A percentile compares a stretch with the other conserved stretches of the same genome.
phyloP scores from a whole-genome alignment of 1,140 invertebrate species.

The Drosophila obscura region DNA sequence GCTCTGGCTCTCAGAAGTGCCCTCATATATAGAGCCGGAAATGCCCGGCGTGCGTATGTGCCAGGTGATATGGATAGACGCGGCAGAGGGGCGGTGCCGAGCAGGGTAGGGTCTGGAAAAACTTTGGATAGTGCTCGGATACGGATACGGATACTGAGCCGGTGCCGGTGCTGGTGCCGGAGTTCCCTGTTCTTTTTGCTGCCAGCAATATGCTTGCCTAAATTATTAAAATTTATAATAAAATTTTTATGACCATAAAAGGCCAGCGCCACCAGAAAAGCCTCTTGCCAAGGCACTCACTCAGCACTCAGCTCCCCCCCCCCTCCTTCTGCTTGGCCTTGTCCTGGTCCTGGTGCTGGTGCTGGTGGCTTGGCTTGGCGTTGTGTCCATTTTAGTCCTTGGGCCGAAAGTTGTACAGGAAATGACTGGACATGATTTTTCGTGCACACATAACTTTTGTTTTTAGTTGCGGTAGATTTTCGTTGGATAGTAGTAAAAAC shows the following conservation, averaged over 20 bases:
- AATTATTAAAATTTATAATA: constrained; percentile 80
- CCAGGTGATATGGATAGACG: constrained; percentile 35
- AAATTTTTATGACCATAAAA: constrained; percentile 78
- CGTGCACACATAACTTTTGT: constrained; percentile 69
- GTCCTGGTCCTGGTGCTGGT: not conserved
- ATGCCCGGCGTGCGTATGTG: constrained; percentile 54
- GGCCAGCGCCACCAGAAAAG: constrained; percentile 42
- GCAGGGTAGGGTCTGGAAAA: constrained; percentile 4
- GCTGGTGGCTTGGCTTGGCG: not conserved
- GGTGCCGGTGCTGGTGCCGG: not conserved
- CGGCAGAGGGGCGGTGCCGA: not conserved
- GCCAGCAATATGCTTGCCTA: constrained; percentile 61
- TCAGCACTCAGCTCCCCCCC: not conserved
- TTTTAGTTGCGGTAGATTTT: constrained; percentile 64
- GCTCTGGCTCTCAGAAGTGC: not conserved
- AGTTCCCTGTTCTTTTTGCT: constrained; percentile 18
- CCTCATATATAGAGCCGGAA: constrained; percentile 49
- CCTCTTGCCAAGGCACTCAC: constrained; percentile 11
- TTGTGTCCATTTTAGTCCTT: constrained; percentile 23
- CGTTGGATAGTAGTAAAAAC: constrained; percentile 51
- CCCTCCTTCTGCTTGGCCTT: not conserved
- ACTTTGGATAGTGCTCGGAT: constrained; percentile 23
- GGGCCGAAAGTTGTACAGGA: constrained; percentile 68
- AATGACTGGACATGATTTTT: constrained; percentile 77
- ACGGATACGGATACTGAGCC: constrained; percentile 2